Base-by-base conservation (phyloP, 1,140 invertebrate species). In the Leucophenga varia region DNA sequence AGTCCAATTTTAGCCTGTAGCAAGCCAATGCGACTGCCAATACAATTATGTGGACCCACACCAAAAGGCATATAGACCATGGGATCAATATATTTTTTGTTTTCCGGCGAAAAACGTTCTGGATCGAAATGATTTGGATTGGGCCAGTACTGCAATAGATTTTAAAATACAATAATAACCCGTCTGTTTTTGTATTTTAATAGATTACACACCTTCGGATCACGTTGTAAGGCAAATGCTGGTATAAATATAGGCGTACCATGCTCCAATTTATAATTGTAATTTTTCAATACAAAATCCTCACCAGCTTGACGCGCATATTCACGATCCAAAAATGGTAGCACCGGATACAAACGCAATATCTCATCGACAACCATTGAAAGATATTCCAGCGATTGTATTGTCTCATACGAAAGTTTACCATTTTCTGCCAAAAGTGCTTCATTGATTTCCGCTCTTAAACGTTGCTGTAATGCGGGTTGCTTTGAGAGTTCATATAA, bases 21-120 rank as follows among this genome's bases (percentile, higher is more conserved):
- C 2, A 61, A 40, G 19, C 47, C 52, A 17, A 52, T 48, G 6
- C 54, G 50, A 28, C 59, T 74, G 84, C 85, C 87, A 54, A 89
- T 87, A 63, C 87, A 90, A 67, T 81, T 84, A 20, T 86, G 78
- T 5, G 84, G 83, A 12, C 88, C 88, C 47, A 85, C 84, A 3
- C 87, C 87, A 60, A 91, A 91, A 0, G 89, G 87, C 30, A 90
- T 59, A 64, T 82, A 89, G 0, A 80, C 75, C 46, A 76, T 81
- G 36, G 64, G 80, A 48, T 13, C 50, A 41, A 49, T 72, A 63
- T 39, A 69, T 55, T 55, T 64, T 30, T 74, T 76, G 20, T 76
- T 64, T 35, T 78, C 71, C 2, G 78, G 60, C 22, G 61, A 72
- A 52, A 84, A 84, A 52, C 85, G 75, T 54, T 86, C 81, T 0